Conservation (phyloP, 2,113 vertebrate species). For the Vulpes lagopus region DNA sequence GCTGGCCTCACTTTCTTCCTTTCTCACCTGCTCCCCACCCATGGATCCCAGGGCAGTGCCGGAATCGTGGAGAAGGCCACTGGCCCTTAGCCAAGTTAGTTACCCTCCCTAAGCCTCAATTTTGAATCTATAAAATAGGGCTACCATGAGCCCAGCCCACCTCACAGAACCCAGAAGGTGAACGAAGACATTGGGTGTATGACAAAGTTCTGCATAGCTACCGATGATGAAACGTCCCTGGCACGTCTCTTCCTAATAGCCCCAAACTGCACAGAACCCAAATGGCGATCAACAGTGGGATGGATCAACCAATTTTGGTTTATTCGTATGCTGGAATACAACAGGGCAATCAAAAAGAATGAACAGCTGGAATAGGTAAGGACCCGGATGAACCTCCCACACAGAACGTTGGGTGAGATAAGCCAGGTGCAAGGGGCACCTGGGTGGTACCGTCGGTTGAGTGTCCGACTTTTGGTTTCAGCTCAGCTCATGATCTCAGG, state of each 20-base stretch:
- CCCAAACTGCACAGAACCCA: conserved; percentile 12
- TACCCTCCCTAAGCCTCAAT: neutral
- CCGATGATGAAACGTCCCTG: neutral
- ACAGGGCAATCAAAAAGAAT: conserved; percentile 49
- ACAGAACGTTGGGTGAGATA: neutral
- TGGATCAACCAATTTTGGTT: neutral
- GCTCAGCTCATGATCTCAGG: neutral
- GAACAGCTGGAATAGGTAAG: neutral
- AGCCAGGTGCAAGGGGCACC: neutral
- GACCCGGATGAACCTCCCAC: neutral
- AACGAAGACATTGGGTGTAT: neutral
- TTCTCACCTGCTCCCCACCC: neutral
- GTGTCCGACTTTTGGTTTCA: neutral
- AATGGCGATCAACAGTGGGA: neutral
- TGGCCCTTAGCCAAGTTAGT: neutral
- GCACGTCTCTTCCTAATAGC: neutral
- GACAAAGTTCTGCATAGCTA: neutral
- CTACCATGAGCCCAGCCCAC: neutral
- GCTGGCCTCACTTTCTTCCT: neutral
- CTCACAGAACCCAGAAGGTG: neutral
- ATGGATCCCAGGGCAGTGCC: neutral
- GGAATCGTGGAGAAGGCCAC: neutral
- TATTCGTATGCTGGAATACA: conserved; percentile 30
- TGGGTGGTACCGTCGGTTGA: neutral
- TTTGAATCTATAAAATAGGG: neutral